Conservation (phyloP, 2,888 invertebrate species). For the Conomelus anceps region DNA sequence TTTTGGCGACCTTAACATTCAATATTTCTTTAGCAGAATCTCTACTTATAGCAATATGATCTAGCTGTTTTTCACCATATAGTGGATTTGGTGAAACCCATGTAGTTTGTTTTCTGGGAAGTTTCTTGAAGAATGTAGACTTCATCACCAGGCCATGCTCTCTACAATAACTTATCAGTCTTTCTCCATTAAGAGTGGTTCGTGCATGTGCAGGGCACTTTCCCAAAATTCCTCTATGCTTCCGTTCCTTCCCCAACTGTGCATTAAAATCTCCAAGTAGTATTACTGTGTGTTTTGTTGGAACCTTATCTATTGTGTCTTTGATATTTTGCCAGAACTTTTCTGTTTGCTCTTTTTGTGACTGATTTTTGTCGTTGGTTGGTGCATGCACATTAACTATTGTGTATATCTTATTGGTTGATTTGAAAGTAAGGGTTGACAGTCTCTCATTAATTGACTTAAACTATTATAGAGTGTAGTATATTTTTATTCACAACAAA, state of each 20-base stretch:
- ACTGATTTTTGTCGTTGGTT: too few species aligned
- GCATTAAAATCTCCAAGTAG: neutral
- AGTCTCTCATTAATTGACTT: neutral
- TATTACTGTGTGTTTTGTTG: neutral
- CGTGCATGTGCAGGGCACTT: neutral
- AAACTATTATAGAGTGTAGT: neutral
- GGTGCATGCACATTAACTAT: neutral
- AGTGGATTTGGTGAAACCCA: neutral
- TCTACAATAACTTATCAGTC: neutral
- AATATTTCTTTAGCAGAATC: neutral
- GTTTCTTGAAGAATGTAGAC: neutral
- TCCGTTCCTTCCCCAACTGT: neutral
- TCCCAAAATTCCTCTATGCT: neutral
- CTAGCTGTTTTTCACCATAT: too few species aligned
- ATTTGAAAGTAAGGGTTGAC: neutral
- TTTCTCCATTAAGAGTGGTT: neutral
- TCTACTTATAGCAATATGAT: neutral
- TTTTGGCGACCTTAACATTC: neutral
- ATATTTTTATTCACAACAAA: too few species aligned
- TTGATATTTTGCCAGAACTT: neutral
- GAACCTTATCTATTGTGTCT: neutral
- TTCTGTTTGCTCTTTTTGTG: neutral
- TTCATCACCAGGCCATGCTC: neutral
- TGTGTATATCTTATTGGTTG: too few species aligned
- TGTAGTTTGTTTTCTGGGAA: neutral